phyloP scores from a whole-genome alignment of 2,113 vertebrate genomes.

The Melanocharis versteri region DNA sequence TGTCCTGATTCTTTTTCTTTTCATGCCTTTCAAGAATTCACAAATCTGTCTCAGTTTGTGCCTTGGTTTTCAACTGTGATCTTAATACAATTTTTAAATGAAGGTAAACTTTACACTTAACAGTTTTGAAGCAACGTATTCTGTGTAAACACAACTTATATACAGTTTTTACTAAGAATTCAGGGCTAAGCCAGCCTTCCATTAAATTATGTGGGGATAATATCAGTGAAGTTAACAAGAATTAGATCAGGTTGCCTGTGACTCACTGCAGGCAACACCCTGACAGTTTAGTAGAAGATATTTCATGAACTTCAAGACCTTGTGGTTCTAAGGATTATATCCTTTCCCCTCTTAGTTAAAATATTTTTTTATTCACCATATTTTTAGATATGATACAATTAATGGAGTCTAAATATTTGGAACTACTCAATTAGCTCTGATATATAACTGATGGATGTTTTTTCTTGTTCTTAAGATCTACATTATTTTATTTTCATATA shows the following conservation, averaged over 20 bases:
- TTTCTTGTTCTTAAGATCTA: background rate
- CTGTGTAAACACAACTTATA: background rate
- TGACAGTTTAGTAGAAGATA: background rate
- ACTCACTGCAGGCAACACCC: background rate
- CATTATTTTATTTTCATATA: background rate
- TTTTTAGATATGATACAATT: background rate
- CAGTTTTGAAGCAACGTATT: background rate
- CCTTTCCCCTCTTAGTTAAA: background rate
- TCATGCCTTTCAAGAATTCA: background rate
- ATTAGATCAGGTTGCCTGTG: background rate
- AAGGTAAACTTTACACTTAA: background rate
- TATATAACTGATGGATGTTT: background rate
- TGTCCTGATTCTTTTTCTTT: background rate
- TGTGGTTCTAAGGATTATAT: background rate
- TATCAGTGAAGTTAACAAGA: background rate
- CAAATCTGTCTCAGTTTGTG: background rate
- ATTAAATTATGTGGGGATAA: background rate
- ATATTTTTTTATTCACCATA: background rate
- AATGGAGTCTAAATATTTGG: background rate
- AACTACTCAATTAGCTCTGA: background rate
- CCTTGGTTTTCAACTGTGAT: background rate
- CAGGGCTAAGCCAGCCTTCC: background rate
- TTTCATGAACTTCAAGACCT: background rate
- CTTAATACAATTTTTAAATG: background rate
- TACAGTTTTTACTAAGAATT: background rate